A percentile compares a stretch with the other conserved stretches of the same genome.
Conservation (phyloP, 92 coral and sea anemone genomes). For the Actinostola sp. region DNA sequence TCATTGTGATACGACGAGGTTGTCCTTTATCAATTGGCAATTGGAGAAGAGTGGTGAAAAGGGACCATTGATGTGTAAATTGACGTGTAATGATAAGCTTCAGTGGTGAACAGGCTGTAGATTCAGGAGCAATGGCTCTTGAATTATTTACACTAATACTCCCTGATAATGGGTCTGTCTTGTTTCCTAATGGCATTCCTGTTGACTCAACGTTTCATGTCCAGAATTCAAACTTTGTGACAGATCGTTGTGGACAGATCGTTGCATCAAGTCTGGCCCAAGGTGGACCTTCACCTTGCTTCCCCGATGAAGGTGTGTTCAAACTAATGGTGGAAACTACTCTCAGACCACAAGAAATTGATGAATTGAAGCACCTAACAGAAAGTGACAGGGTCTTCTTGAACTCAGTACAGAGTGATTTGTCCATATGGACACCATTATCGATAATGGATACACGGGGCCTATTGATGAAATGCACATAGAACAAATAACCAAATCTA, state of each 20-base stretch:
- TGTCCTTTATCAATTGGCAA: conserved; percentile 31
- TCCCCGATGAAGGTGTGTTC: conserved; percentile 48
- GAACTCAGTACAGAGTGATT: conserved; percentile 27
- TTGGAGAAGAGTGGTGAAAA: conserved; percentile 50
- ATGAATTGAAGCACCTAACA: conserved; percentile 13
- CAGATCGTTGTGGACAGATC: conserved; percentile 56
- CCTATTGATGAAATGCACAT: conserved; percentile 24
- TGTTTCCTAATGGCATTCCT: conserved; percentile 52
- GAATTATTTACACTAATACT: conserved; percentile 40
- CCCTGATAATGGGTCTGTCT: conserved; percentile 19
- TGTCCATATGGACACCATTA: conserved; percentile 34
- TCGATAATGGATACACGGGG: conserved; percentile 67
- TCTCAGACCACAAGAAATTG: conserved; percentile 15
- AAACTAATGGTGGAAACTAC: conserved; percentile 35
- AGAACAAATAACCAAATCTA: conserved; percentile 41
- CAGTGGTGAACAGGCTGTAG: conserved; percentile 47
- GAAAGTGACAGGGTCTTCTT: conserved; percentile 27
- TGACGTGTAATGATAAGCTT: conserved; percentile 40
- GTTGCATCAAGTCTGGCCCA: conserved; percentile 46
- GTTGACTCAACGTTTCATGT: conserved; percentile 39
- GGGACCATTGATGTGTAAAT: conserved; percentile 21
- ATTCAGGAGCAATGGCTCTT: conserved; percentile 62
- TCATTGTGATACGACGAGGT: conserved; percentile 46
- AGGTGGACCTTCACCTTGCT: conserved; percentile 51
- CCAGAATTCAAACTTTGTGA: conserved; percentile 24